Evolutionary conservation across 2,888 invertebrate genomes (phyloP), one percentile per base, ranked within the genome.

Genomic region (Drosophila austrosaltans): DNA sequence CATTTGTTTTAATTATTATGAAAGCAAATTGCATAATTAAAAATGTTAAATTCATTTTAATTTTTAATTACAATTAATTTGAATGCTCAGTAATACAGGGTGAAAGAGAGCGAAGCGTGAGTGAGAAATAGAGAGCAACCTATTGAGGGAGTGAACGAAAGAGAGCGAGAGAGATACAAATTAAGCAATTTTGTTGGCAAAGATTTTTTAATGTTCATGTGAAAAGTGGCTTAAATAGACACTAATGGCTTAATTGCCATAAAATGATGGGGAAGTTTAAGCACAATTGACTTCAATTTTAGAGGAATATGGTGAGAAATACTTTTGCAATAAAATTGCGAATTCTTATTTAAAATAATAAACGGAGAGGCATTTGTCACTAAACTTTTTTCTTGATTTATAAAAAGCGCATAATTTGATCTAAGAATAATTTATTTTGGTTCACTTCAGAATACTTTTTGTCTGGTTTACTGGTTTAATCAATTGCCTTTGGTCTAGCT

Each of bases 1-100:
- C 84, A 81, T 85, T 89, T 87, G 75, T 79, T 85, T 85, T 87
- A 87, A 85, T 89, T 85, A 89, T 87, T 81, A 79, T 83, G 72
- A 81, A 77, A 69, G 79, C 77, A 75, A 84, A 85, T 89, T 75
- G 84, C 79, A 79, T 81, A 87, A 89, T 89, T 85, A 83, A 87
- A 81, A 79, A 77, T 87, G 76, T 89, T 68, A 72, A 86, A 89
- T 75, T 81, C 84, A 77, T 85, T 89, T 89, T 76, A 75, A 89
- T 89, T 81, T 87, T 89, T 83, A 84, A 85, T 89, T 78, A 87
- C 79, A 81, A 84, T 89, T 81, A 81, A 87, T 89, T 75, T 72
- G 63, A 69, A 66, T 53, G 20, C 58, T 54, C 62, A 48, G 65
- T 66, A 72, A 39, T 44, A 28, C 22, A 44, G 2, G 3, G 42